phyloP scores from a whole-genome alignment of 1,140 invertebrate species.

The Drosophila grimshawi region DNA sequence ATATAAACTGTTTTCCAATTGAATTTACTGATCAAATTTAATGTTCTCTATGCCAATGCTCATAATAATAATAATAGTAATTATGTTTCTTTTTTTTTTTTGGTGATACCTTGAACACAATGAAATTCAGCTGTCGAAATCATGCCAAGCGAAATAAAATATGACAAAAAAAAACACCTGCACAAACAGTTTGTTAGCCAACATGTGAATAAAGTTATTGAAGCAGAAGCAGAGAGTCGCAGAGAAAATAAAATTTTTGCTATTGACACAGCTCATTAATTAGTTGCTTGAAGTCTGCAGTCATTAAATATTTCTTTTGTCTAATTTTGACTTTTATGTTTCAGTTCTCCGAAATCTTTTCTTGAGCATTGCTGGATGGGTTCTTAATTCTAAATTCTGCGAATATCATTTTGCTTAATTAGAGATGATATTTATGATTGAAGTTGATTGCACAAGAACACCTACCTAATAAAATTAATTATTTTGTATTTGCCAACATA shows the following conservation, averaged over 20 bases:
- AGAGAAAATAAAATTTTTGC: slow-evolving; percentile 1
- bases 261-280: too few species aligned
- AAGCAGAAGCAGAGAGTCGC: background rate
- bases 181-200: slow-evolving; percentile 18
- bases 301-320: background rate
- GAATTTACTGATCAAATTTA: slow-evolving; percentile 19
- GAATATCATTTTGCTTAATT: too few species aligned
- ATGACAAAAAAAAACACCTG: slow-evolving; percentile 21
- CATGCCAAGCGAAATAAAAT: background rate
- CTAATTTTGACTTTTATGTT: background rate
- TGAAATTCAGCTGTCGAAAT: slow-evolving; percentile 6
- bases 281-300: too few species aligned
- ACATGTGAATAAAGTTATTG: slow-evolving; percentile 6
- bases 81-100: slow-evolving; percentile 9
- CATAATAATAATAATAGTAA: slow-evolving; percentile 8
- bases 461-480: too few species aligned
- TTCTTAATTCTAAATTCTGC: too few species aligned
- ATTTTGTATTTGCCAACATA: too few species aligned
- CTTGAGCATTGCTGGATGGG: too few species aligned
- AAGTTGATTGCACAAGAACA: too few species aligned
- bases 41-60: slow-evolving; percentile 6
- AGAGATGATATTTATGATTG: too few species aligned
- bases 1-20: slow-evolving; percentile 4
- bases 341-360: background rate
- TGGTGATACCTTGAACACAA: background rate